Evolutionary conservation across 2,888 invertebrate species (phyloP).

Genomic region (Andrena haemorrhoa): DNA sequence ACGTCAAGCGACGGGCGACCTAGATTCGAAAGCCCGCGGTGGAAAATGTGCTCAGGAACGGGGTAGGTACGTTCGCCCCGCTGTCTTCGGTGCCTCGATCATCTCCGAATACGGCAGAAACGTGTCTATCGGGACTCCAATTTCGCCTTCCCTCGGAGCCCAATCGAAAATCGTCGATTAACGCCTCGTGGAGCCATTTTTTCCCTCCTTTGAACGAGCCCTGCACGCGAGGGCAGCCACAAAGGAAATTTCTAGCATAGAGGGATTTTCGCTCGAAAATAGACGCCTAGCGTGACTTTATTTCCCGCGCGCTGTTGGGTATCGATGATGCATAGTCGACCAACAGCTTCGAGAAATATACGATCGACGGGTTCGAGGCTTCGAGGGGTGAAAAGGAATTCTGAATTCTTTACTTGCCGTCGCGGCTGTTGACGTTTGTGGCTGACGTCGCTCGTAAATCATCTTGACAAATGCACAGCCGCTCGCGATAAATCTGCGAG

Average conservation of each 20-base stretch:
- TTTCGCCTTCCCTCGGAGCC: conserved; percentile 2
- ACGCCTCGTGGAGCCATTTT: conserved; percentile 3
- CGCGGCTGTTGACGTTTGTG: background rate
- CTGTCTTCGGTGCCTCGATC: conserved; percentile 47
- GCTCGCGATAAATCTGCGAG: conserved; percentile 33
- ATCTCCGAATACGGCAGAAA: background rate
- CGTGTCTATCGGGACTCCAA: background rate
- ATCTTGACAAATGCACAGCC: conserved; percentile 17
- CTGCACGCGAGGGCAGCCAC: background rate
- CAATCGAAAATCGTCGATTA: conserved; percentile 31
- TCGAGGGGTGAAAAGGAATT: background rate
- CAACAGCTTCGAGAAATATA: background rate
- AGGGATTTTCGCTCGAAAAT: conserved; percentile 2
- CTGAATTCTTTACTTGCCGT: background rate
- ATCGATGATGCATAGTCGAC: conserved; percentile 6
- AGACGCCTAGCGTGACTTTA: conserved; percentile 13
- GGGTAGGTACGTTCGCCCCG: conserved; percentile 13
- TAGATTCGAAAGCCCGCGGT: conserved; percentile 7
- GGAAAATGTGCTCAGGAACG: conserved; percentile 27
- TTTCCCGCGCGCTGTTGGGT: conserved; percentile 2
- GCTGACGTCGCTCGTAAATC: conserved; percentile 17
- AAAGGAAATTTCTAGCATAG: background rate
- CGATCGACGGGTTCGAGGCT: background rate
- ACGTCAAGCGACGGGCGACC: conserved; percentile 41
- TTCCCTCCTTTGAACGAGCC: background rate